phyloP scores from a whole-genome alignment of 2,797 vertebrate species.

The Antrozous pallidus region DNA sequence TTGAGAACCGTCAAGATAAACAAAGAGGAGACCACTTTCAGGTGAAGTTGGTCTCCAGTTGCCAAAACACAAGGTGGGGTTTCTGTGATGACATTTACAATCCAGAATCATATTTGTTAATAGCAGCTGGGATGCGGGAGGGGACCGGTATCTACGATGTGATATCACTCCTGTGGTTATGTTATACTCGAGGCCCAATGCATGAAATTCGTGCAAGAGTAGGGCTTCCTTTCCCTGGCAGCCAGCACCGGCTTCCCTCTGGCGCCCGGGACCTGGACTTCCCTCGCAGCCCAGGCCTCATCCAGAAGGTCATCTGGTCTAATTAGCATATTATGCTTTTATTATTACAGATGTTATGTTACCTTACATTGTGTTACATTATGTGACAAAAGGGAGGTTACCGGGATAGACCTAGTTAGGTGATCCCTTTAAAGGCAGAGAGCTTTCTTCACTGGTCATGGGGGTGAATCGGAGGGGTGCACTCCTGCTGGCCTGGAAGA shows the following conservation, averaged over 20 bases:
- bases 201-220: no score
- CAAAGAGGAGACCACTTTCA: not conserved
- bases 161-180: rapidly evolving
- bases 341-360: not conserved
- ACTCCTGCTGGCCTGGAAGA: not conserved
- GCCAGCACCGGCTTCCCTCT: no score
- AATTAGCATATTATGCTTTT: no score
- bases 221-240: no score
- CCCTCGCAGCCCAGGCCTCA: no score
- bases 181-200: no score
- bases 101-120: not conserved
- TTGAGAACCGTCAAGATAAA: not conserved
- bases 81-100: not conserved
- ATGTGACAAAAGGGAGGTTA: not conserved
- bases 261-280: no score
- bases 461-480: not conserved
- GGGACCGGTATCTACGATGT: no score
- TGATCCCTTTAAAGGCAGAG: not conserved
- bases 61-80: not conserved
- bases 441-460: not conserved
- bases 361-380: not conserved
- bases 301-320: no score
- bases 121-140: not conserved
- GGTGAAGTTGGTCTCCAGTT: not conserved
- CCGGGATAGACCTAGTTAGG: not conserved